phyloP scores from a whole-genome alignment of 2,888 invertebrate species.

The Pristionchus japonicus region DNA sequence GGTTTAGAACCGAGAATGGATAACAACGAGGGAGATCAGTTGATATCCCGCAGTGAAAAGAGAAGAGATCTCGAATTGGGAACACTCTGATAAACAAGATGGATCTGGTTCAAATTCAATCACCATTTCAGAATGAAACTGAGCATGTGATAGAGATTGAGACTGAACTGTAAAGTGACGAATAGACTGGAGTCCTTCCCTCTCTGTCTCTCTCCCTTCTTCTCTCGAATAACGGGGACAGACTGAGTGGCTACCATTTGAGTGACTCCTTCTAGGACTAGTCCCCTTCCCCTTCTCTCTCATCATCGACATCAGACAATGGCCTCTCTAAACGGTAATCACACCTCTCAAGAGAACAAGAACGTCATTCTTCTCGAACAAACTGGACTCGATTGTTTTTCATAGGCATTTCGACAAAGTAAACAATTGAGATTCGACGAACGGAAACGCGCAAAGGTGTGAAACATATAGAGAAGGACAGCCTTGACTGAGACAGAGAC shows the following conservation, averaged over 20 bases:
- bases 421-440: too few species aligned
- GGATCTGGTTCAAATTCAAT: neutral
- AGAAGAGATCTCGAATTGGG: neutral
- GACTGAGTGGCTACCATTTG: conserved; percentile 5
- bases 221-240: neutral
- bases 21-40: neutral
- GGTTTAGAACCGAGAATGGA: neutral
- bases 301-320: neutral
- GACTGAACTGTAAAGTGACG: neutral
- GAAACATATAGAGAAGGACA: neutral
- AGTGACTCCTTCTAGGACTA: neutral
- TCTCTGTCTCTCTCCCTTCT: neutral
- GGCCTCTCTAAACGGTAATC: neutral
- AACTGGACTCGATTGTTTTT: neutral
- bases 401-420: too few species aligned
- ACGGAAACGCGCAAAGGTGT: neutral
- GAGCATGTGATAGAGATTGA: neutral
- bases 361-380: neutral
- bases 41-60: neutral
- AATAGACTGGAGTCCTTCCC: neutral
- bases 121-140: neutral
- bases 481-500: neutral
- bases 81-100: neutral
- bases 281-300: neutral
- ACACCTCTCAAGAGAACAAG: neutral